phyloP scores from a whole-genome alignment of 2,113 vertebrate species.

The Galeopterus variegatus region DNA sequence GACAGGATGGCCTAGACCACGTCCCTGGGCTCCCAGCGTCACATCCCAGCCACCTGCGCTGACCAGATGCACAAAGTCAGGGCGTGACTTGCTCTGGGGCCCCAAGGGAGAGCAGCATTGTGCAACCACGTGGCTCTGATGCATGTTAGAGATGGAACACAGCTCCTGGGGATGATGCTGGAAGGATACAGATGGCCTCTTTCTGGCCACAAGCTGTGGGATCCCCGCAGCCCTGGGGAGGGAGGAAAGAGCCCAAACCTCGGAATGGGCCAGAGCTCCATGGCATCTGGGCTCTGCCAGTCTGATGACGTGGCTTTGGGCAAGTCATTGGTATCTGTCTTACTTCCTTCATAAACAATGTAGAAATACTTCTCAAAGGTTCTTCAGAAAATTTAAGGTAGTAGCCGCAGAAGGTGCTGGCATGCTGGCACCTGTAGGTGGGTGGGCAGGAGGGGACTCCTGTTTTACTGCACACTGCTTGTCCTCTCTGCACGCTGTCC shows the following conservation, averaged over 20 bases:
- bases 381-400: too few species aligned
- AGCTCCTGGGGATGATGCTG: not conserved
- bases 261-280: fast-evolving
- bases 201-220: not conserved
- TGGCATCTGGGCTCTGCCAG: not conserved
- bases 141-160: too few species aligned
- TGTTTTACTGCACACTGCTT: too few species aligned
- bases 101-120: not conserved
- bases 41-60: fast-evolving
- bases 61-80: not conserved
- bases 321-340: not conserved
- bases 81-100: not conserved
- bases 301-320: not conserved
- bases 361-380: not conserved
- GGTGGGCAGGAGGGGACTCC: too few species aligned
- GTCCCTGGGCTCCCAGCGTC: not conserved
- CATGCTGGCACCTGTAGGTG: too few species aligned
- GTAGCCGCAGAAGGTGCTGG: too few species aligned
- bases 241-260: not conserved
- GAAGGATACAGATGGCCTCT: not conserved
- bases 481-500: too few species aligned
- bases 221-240: not conserved
- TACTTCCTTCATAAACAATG: not conserved
- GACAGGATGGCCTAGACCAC: not conserved
- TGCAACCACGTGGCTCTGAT: not conserved